phyloP scores from a whole-genome alignment of 2,888 invertebrate genomes.

The Stenoptilia bipunctidactyla region DNA sequence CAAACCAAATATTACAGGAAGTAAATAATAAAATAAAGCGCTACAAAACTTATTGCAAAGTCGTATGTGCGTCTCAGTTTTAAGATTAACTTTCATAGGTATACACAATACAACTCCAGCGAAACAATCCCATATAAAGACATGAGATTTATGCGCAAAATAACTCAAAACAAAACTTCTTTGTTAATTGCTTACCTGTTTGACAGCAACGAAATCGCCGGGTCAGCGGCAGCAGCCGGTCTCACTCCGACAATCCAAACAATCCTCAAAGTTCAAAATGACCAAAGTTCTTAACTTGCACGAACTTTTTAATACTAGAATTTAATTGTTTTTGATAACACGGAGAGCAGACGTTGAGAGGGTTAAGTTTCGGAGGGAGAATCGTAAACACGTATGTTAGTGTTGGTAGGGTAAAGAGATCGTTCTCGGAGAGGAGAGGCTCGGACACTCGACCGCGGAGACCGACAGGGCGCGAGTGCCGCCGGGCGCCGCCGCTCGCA shows the following conservation, averaged over 20 bases:
- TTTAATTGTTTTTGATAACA: neutral
- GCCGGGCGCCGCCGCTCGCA: slow-evolving; percentile 47
- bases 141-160: too few relatives aligned
- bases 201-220: slow-evolving; percentile 49
- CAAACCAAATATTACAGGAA: too few relatives aligned
- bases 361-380: slow-evolving; percentile 31
- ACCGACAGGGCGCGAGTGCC: slow-evolving; percentile 65
- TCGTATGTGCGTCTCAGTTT: too few relatives aligned
- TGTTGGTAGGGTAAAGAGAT: slow-evolving; percentile 58
- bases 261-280: neutral
- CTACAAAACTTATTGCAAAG: too few relatives aligned
- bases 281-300: neutral
- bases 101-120: too few relatives aligned
- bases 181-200: slow-evolving; percentile 52
- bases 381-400: slow-evolving; percentile 35
- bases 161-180: too few relatives aligned
- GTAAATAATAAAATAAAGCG: too few relatives aligned
- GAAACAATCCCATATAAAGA: too few relatives aligned
- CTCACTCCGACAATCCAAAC: slow-evolving; percentile 20
- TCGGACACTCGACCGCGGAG: slow-evolving; percentile 61
- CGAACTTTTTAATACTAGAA: neutral
- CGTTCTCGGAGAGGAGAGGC: slow-evolving; percentile 64
- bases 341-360: slow-evolving; percentile 20
- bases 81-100: too few relatives aligned
- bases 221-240: slow-evolving; percentile 25